These are phyloP conservation scores for Etheostoma nigrum DNA, from an alignment of 2,797 vertebrate species.

Conservation along the genomic window DNA sequence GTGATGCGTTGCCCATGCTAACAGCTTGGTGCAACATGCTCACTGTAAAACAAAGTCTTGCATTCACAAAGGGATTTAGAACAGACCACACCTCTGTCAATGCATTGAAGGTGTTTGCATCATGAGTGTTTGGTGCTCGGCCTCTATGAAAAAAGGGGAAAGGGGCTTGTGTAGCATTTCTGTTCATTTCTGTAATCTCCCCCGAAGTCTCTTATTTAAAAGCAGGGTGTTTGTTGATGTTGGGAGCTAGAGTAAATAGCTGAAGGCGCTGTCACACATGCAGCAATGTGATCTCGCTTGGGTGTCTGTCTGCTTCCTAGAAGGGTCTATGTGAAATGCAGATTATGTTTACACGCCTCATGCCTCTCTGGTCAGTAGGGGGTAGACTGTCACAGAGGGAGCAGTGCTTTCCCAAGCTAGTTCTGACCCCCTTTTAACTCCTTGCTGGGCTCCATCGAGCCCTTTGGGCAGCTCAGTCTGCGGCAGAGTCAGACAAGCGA, in stretches of 20 bases:
- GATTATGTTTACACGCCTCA: slow-evolving; percentile 80
- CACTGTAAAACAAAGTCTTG: slow-evolving; percentile 21
- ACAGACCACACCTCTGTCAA: slow-evolving; percentile 13
- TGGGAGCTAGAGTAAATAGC: slow-evolving; percentile 75
- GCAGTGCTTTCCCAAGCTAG: slow-evolving; percentile 68
- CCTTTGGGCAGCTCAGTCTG: slow-evolving; percentile 78
- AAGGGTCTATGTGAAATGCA: slow-evolving; percentile 77
- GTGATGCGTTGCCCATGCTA: slow-evolving; percentile 13
- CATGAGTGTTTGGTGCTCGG: slow-evolving; percentile 19
- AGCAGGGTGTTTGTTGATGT: slow-evolving; percentile 78
- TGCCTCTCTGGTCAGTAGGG: slow-evolving; percentile 72
- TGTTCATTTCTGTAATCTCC: slow-evolving; percentile 57
- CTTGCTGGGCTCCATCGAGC: slow-evolving; percentile 55
- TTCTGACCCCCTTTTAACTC: slow-evolving; percentile 75
- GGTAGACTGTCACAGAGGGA: slow-evolving; percentile 69
- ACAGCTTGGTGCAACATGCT: slow-evolving; percentile 1
- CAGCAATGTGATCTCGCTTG: slow-evolving; percentile 70
- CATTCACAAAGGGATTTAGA: slow-evolving; percentile 27
- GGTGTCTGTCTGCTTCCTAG: slow-evolving; percentile 69
- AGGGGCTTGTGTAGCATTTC: slow-evolving; percentile 30
- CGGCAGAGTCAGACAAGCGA: slow-evolving; percentile 67
- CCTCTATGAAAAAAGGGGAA: slow-evolving; percentile 33
- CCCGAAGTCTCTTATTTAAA: slow-evolving; percentile 69
- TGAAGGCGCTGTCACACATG: slow-evolving; percentile 71
- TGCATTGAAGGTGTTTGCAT: slow-evolving; percentile 34